Conservation (phyloP, 2,113 vertebrate species). For the Cyanistes caeruleus region DNA sequence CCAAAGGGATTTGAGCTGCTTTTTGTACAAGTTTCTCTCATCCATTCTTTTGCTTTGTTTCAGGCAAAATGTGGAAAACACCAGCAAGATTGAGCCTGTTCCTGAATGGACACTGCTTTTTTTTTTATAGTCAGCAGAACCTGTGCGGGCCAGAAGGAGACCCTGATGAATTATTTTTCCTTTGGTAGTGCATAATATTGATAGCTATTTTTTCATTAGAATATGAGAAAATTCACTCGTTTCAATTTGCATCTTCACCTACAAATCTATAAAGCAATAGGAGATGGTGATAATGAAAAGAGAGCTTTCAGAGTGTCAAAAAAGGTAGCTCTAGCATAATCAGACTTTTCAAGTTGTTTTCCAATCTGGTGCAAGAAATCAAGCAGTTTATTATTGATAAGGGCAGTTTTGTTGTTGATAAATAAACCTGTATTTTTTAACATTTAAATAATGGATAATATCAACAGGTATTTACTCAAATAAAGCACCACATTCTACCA, state of each 20-base stretch:
- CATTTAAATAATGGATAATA: not conserved
- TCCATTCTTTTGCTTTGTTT: not conserved
- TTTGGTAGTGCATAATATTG: not conserved
- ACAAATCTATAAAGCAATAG: not conserved
- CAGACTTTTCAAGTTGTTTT: slow-evolving; percentile 56
- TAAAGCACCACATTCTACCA: not conserved
- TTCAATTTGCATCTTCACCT: not conserved
- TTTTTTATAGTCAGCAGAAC: not conserved
- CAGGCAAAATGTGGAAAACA: not conserved
- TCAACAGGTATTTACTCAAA: not conserved
- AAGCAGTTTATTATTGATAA: slow-evolving; percentile 55
- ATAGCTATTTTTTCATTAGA: not conserved
- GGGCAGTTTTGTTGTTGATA: slow-evolving; percentile 36
- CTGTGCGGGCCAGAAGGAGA: not conserved
- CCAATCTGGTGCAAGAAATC: not conserved
- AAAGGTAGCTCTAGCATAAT: slow-evolving; percentile 49
- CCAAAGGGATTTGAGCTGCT: not conserved
- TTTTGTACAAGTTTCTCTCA: not conserved
- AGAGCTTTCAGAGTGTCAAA: slow-evolving; percentile 34
- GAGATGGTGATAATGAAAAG: slow-evolving; percentile 50
- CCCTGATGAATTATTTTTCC: not conserved
- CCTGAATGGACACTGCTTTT: not conserved
- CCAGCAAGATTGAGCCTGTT: not conserved
- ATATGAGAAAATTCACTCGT: not conserved
- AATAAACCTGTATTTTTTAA: not conserved